Conservation (phyloP, 1,140 invertebrate species). For the Heliothis virescens region DNA sequence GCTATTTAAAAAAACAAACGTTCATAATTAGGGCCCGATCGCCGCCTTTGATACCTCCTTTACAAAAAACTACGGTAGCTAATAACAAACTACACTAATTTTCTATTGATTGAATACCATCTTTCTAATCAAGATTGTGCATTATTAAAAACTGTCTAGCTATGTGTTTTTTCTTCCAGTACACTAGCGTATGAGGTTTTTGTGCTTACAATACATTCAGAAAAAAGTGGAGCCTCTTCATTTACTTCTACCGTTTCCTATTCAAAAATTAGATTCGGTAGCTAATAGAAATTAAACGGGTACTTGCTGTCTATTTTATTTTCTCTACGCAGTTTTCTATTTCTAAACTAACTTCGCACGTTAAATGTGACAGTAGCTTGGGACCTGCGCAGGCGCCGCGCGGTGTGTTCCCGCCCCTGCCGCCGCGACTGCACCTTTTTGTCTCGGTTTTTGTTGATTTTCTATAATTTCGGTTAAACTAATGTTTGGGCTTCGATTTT, state of each 20-base stretch:
- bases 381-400: conserved; percentile 58
- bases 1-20: conserved; percentile 83
- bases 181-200: neutral
- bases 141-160: conserved; percentile 29
- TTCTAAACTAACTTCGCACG: neutral
- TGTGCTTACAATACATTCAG: neutral
- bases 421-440: conserved; percentile 71
- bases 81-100: conserved; percentile 75
- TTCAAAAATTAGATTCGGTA: neutral
- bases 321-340: neutral
- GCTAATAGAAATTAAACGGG: neutral
- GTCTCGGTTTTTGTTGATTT: conserved; percentile 78
- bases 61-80: conserved; percentile 72
- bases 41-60: conserved; percentile 56
- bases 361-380: conserved; percentile 6
- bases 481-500: conserved; percentile 86
- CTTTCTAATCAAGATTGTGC: conserved; percentile 56
- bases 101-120: conserved; percentile 68
- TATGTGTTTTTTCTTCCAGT: neutral
- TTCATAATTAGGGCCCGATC: conserved; percentile 75
- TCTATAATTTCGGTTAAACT: conserved; percentile 85
- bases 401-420: conserved; percentile 57
- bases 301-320: neutral
- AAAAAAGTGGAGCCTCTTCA: neutral
- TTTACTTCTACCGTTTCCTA: neutral